phyloP scores from a whole-genome alignment of 1,140 invertebrate genomes.

The Drosophila erecta region DNA sequence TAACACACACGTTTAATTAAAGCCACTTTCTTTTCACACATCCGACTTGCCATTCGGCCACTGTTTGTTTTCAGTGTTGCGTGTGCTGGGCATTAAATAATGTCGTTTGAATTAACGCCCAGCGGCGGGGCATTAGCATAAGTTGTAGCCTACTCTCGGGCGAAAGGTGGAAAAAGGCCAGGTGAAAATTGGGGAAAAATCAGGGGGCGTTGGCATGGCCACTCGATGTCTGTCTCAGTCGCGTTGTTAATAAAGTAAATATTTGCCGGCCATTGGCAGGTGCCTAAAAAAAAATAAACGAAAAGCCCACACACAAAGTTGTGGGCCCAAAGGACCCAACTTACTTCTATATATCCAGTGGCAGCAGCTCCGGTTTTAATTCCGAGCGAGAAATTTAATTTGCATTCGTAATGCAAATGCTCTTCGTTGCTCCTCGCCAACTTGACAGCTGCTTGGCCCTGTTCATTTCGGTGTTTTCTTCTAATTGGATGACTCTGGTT shows the following conservation, averaged over 20 bases:
- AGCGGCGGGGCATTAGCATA: constrained; percentile 68
- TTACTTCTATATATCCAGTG: no score
- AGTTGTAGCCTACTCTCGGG: constrained; percentile 62
- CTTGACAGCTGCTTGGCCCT: constrained; percentile 68
- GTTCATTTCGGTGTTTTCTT: constrained; percentile 68
- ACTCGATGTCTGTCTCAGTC: constrained; percentile 29
- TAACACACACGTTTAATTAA: constrained; percentile 72
- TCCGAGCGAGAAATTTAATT: constrained; percentile 64
- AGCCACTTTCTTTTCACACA: constrained; percentile 77
- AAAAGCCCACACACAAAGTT: constrained; percentile 28
- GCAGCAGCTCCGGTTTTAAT: constrained; percentile 21
- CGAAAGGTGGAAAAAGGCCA: constrained; percentile 2
- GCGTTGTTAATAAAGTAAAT: constrained; percentile 73
- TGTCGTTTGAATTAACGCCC: constrained; percentile 79
- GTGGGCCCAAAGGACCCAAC: constrained; percentile 2
- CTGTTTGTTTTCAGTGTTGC: constrained; percentile 39
- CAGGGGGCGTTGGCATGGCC: constrained; percentile 32
- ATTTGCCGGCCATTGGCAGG: constrained; percentile 56
- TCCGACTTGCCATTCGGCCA: constrained; percentile 12
- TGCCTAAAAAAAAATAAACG: not conserved
- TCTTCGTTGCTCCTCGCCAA: constrained; percentile 28
- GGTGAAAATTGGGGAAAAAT: not conserved
- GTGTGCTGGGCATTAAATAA: constrained; percentile 80
- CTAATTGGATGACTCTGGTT: constrained; percentile 72
- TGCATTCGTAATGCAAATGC: constrained; percentile 76